Percentiles rank a stretch among this genome's conserved stretches.
Evolutionary conservation across 2,113 vertebrate species (phyloP).

Genomic region (Chamaetylas fuelleborni): DNA sequence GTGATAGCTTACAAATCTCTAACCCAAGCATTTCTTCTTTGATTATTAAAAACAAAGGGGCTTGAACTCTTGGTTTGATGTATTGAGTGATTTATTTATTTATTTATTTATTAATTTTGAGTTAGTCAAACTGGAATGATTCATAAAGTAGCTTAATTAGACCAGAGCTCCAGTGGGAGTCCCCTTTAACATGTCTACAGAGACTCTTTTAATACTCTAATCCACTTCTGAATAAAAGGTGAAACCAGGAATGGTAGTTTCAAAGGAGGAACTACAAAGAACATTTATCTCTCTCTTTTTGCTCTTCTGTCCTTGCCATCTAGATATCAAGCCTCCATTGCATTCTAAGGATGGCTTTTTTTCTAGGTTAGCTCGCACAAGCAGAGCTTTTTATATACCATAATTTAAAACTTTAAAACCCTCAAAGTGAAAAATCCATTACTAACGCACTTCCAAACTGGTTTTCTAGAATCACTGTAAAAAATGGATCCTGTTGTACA

Average conservation of each 20-base stretch:
- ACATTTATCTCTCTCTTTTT: not conserved
- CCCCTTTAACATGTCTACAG: slow-evolving; percentile 12
- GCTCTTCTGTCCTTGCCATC: not conserved
- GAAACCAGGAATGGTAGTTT: slow-evolving; percentile 5
- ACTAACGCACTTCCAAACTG: not conserved
- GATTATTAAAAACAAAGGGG: slow-evolving; percentile 6
- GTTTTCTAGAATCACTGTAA: not conserved
- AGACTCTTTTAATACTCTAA: slow-evolving; percentile 32
- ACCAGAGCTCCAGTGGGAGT: not conserved
- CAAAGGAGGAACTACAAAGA: slow-evolving; percentile 27
- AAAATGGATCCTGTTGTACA: not conserved
- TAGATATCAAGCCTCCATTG: slow-evolving; percentile 31
- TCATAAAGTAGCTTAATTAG: slow-evolving; percentile 45
- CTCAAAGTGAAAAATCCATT: not conserved
- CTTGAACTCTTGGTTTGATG: slow-evolving; percentile 3
- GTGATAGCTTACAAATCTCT: not conserved
- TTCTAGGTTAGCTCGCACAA: not conserved
- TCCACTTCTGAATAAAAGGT: slow-evolving; percentile 15
- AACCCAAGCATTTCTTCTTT: not conserved
- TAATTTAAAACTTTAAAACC: not conserved
- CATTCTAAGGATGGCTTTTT: slow-evolving; percentile 1
- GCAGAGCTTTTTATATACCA: not conserved
- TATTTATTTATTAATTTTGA: not conserved
- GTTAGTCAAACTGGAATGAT: slow-evolving; percentile 4
- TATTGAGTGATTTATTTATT: not conserved